Evolutionary conservation across 2,888 invertebrate genomes (phyloP).

Genomic region (Adelphocoris suturalis): DNA sequence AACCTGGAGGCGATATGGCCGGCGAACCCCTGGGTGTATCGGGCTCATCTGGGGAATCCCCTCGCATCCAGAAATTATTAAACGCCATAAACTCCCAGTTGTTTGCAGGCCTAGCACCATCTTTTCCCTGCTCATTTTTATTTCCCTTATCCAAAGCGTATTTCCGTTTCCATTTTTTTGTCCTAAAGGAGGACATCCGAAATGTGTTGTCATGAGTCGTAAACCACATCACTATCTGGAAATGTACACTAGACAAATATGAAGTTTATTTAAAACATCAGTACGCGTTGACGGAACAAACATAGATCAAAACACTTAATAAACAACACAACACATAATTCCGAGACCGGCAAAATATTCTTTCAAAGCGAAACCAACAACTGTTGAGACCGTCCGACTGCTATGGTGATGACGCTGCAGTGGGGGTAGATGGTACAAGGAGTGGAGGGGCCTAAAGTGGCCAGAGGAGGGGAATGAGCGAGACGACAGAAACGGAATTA

Average conservation of each 20-base stretch:
- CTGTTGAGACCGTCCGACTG: conserved; percentile 55
- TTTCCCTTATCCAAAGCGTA: conserved; percentile 78
- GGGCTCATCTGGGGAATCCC: conserved; percentile 69
- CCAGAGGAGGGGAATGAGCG: not conserved
- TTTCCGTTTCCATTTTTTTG: conserved; percentile 76
- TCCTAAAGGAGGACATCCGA: conserved; percentile 79
- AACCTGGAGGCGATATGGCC: conserved; percentile 72
- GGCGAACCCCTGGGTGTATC: conserved; percentile 71
- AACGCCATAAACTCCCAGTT: conserved; percentile 79
- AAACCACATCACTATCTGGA: conserved; percentile 77
- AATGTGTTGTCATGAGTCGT: conserved; percentile 78
- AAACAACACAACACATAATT: conserved; percentile 27
- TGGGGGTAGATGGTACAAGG: conserved; percentile 29
- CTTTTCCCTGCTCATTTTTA: conserved; percentile 77
- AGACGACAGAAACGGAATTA: conserved; percentile 57
- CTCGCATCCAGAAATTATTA: conserved; percentile 76
- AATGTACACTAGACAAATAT: not conserved
- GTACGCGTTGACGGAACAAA: not conserved
- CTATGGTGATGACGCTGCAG: conserved; percentile 44
- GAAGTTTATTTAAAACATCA: not conserved
- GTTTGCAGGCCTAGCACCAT: conserved; percentile 75
- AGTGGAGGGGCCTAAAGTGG: conserved; percentile 53
- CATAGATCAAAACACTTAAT: conserved; percentile 31
- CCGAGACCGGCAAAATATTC: conserved; percentile 46
- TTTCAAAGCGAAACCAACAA: conserved; percentile 56